Evolutionary conservation across 2,797 vertebrate genomes (phyloP), one percentile per base, ranked within the genome.

Genomic region (Podargus strigoides): DNA sequence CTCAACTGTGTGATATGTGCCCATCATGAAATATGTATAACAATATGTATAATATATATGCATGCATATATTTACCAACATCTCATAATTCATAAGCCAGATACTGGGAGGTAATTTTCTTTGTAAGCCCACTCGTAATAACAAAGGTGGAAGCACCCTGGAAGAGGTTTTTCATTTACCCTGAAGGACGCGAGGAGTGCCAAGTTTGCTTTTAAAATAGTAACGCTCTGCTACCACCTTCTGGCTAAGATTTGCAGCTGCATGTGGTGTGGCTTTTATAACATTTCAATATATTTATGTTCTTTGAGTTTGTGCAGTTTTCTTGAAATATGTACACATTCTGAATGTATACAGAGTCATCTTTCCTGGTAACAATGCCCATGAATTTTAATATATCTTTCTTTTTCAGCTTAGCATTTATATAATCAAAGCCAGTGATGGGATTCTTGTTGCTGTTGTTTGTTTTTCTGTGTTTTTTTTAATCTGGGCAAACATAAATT

Each of bases 191-290:
- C 4, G 30, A 7, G 56, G 18, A 66, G n/a, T 59, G 30, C 37
- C 4, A 1, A 7, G 27, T 36, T 27, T 30, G 42, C 59, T 26
- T 23, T 63, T 28, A 19, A 32, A 30, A 5, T 30, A n/a, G 2
- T 23, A 41, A 36, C 17, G 56, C 91, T 95, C 70, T 95, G 90
- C 73, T 93, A 75, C 95, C 95, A 82, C 73, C 96, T 94, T 22
- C 94, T 95, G 96, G 83, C 90, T 49, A 28, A 82, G 52, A 56
- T 55, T 3, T 52, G 77, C 69, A 90, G 22, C 63, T 49, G 5
- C 55, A 18, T 47, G 5, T 28, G 8, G 5, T 32, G 3, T 2
- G 24, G 10, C 32, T 42, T 72, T 73, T 34, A 16, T 7, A 52
- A 17, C 7, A 44, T 37, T 52, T n/a, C 37, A 88, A 67, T 42